phyloP scores from a whole-genome alignment of 2,113 vertebrate species.

The Corvus hawaiiensis region DNA sequence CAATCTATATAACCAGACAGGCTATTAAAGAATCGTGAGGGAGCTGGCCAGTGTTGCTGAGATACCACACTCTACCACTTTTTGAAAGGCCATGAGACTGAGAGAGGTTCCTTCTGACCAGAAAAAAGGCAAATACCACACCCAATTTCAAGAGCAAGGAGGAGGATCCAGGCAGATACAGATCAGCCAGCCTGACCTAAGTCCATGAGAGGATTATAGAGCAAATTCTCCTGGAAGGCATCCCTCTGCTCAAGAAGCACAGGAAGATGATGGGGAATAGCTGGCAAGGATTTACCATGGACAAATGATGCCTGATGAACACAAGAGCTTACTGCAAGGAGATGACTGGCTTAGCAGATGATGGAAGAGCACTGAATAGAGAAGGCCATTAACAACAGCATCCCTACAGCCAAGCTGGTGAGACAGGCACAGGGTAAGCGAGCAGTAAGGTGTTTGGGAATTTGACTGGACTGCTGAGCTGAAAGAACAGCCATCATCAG shows the following conservation, averaged over 20 bases:
- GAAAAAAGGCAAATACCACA: neutral
- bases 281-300: neutral
- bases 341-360: neutral
- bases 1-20: neutral
- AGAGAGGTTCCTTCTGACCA: fast-evolving
- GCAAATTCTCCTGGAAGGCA: neutral
- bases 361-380: neutral
- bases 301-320: neutral
- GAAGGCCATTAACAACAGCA: neutral
- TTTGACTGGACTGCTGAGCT: neutral
- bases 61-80: neutral
- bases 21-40: neutral
- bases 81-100: neutral
- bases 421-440: fast-evolving
- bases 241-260: neutral
- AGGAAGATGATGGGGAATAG: neutral
- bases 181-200: neutral
- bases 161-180: neutral
- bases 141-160: neutral
- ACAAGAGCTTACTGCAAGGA: neutral
- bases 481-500: neutral
- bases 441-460: neutral
- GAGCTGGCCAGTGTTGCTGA: neutral
- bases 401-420: neutral
- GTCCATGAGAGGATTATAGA: neutral